phyloP scores from a whole-genome alignment of 2,888 invertebrate species.

The Drosophila nigritarsus region DNA sequence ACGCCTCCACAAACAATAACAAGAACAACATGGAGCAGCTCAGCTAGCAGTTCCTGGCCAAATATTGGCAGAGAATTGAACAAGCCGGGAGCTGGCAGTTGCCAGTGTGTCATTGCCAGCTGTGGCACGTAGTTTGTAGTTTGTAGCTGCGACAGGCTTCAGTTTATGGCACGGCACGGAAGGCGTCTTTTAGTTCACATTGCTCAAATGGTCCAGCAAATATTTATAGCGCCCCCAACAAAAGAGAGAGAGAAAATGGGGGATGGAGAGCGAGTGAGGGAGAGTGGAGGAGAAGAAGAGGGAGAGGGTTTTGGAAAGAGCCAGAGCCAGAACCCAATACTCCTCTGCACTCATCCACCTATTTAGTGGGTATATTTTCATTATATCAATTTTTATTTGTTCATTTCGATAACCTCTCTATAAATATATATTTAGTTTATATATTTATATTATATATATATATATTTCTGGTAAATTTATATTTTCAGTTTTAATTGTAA shows the following conservation, averaged over 20 bases:
- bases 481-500: not conserved
- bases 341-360: not conserved
- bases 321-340: not conserved
- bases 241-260: not conserved
- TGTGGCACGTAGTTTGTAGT: conserved; percentile 36
- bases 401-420: conserved; percentile 1
- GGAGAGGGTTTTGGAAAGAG: not conserved
- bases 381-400: not conserved
- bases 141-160: conserved; percentile 32
- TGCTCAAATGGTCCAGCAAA: conserved; percentile 9
- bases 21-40: conserved; percentile 19
- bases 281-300: not conserved
- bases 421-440: no score
- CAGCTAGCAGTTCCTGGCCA: conserved; percentile 18
- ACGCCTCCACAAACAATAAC: conserved; percentile 43
- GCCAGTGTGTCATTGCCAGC: conserved; percentile 26
- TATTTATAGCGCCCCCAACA: conserved; percentile 9
- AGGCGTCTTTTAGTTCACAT: conserved; percentile 2
- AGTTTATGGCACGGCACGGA: conserved; percentile 21
- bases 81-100: conserved; percentile 13
- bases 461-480: not conserved
- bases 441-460: no score
- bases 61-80: conserved; percentile 47
- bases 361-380: not conserved
- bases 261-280: fast-evolving